Base-by-base conservation (phyloP, 2,113 vertebrate genomes). In the Genyomyrus donnyi region DNA sequence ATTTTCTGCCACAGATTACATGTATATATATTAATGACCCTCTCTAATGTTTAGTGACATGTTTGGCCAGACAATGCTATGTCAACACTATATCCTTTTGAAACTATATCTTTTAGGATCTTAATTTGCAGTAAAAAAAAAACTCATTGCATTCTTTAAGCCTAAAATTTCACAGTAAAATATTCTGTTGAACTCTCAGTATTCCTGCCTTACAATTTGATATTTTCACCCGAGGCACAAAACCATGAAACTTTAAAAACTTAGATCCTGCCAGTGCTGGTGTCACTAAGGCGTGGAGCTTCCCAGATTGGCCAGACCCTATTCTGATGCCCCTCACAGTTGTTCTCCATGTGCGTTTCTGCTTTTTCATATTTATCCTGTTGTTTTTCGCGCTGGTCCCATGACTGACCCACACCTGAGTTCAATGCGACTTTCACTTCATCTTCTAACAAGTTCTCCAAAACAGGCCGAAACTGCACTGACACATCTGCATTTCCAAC, bases 401-500 rank as follows among this genome's bases (percentile, higher is more conserved):
- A 91, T 91, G 77, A 87, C 91, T 92, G 92, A 93, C 92, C 94
- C 91, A 90, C 91, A 88, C 83, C 93, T 92, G 90, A 92, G 56
- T 91, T 93, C 88, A 88, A 90, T 92, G 85, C 53, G 80, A 93
- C 92, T 94, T 94, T 94, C 94, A 94, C 93, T 95, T 94, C 92
- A 90, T 66, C 46, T 89, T 77, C 88, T 35, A 52, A 35, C 88
- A 89, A 58, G 56, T 58, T 88, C 50, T 56, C 50, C 58, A 88
- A 88, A 88, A 91, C 90, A 92, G 83, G 19, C 62, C 17, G 24
- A 27, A 74, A 21, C 66, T 35, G 77, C 48, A 39, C 42, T 13
- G 15, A 8, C 39, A 58, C 52, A 53, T 88, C 27, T 88, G 53
- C 52, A n/a, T 88, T 27, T 66, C 39, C 62, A 11, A 13, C n/a